Conservation (phyloP, 2,888 invertebrate genomes). For the Salpingus planirostris region DNA sequence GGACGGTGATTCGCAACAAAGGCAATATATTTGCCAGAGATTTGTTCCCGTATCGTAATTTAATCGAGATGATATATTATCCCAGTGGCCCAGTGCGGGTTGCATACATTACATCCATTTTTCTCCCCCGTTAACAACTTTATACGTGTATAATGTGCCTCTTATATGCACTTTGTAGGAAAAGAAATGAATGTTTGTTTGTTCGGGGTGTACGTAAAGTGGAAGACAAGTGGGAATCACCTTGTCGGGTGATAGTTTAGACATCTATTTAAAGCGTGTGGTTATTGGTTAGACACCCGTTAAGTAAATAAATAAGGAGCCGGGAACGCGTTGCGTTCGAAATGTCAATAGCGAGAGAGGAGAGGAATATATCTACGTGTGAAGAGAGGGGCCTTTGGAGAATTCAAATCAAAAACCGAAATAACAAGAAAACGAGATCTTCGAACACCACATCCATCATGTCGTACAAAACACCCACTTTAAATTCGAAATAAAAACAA, state of each 20-base stretch:
- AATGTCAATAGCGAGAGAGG: constrained; percentile 10
- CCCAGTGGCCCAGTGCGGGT: too few species aligned
- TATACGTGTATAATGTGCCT: too few species aligned
- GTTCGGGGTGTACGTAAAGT: constrained; percentile 1
- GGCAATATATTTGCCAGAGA: constrained; percentile 13
- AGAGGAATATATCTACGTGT: constrained; percentile 6
- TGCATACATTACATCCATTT: too few species aligned
- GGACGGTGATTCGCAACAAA: constrained; percentile 15
- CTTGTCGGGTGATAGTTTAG: constrained; percentile 10
- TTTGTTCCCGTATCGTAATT: constrained; percentile 17
- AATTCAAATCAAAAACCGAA: constrained; percentile 40
- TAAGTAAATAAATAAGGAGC: constrained; percentile 14
- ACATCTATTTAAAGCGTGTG: constrained; percentile 9
- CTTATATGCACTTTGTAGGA: too few species aligned
- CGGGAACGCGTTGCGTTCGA: constrained; percentile 8
- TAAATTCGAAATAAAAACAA: constrained; percentile 44
- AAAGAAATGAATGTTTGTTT: too few species aligned
- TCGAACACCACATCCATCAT: constrained; percentile 40
- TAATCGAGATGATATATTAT: constrained; percentile 14
- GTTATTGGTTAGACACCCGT: constrained; percentile 11
- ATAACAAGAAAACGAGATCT: constrained; percentile 39
- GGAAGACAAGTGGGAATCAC: constrained; percentile 6
- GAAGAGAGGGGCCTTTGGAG: constrained; percentile 24
- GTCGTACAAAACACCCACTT: constrained; percentile 40
- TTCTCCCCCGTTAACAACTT: too few species aligned